Evolutionary conservation across 2,113 vertebrate genomes (phyloP), one percentile per base, ranked within the genome.

Genomic region (Polyodon spathula): DNA sequence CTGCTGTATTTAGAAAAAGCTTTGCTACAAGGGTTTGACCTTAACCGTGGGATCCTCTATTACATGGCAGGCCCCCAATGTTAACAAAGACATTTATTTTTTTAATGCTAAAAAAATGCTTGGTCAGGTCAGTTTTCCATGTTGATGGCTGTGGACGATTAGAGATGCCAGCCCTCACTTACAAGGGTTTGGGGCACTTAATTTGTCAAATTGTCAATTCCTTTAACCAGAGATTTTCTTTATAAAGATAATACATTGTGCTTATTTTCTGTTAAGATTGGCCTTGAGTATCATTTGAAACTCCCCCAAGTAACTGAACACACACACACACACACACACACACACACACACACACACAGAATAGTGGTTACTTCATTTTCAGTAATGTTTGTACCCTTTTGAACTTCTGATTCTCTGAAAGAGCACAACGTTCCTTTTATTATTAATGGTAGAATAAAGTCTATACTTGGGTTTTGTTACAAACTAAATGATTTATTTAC

Each of bases 401-500:
- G 75, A 84, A 81, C 71, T 77, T 73, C 77, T 73, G 71, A 59
- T 46, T 59, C 54, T 55, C 65, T 67, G 66, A 66, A 60, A 73
- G 76, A 40, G 65, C 68, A 69, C 79, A 70, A 56, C 63, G 71
- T 79, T 78, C 77, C 56, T 67, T 27, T 66, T 66, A 63, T 85
- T 85, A 87, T 85, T 85, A 82, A 86, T 82, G 79, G 79, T 71
- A 71, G 75, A 38, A 63, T 72, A 66, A 68, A 68, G 70, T 66
- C 73, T 17, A 65, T 72, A 71, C 81, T 81, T 79, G 72, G 74
- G 73, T 77, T 77, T 76, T 69, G 73, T 78, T 84, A 86, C 86
- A 84, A 82, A 86, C 78, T 79, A 60, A 71, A 73, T 87, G 84
- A 88, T 87, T 85, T 85, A 88, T 88, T 87, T 84, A 86, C 81